Percentiles rank a stretch among this genome's conserved stretches.
Conservation (phyloP, 2,113 vertebrate genomes). For the Phainopepla nitens region DNA sequence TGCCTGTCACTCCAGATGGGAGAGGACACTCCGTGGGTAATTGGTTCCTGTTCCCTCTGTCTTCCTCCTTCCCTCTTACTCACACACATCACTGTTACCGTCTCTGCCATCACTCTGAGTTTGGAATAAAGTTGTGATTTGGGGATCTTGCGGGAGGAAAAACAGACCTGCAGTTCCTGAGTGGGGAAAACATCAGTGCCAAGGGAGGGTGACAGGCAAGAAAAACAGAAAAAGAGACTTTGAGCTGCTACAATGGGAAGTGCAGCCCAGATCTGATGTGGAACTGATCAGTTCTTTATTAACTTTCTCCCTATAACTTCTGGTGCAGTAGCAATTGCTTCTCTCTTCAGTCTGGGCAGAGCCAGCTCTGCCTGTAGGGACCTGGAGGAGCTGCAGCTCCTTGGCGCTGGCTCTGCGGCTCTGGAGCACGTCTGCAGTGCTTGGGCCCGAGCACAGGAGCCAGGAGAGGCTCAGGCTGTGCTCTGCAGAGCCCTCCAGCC, state of each 20-base stretch:
- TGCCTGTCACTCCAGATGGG: conserved; percentile 72
- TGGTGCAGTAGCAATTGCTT: background rate
- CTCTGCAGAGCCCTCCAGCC: background rate
- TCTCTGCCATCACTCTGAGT: background rate
- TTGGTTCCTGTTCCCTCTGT: conserved; percentile 63
- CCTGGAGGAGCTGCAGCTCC: background rate
- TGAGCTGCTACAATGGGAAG: background rate
- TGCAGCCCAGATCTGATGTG: fast-evolving
- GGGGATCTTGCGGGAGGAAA: background rate
- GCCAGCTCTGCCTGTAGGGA: background rate
- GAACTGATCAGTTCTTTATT: background rate
- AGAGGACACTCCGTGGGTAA: conserved; percentile 66
- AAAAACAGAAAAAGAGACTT: background rate
- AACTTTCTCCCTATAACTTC: background rate
- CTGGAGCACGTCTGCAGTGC: background rate
- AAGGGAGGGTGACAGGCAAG: background rate
- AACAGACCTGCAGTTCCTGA: background rate
- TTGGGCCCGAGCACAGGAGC: background rate
- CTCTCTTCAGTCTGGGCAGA: background rate
- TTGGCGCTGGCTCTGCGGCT: background rate
- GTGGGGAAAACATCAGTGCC: background rate
- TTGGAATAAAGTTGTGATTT: background rate
- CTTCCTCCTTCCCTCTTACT: conserved; percentile 36
- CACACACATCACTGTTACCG: background rate
- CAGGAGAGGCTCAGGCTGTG: background rate